Conservation (phyloP, 2,797 vertebrate species). For the Chloroceryle inda region DNA sequence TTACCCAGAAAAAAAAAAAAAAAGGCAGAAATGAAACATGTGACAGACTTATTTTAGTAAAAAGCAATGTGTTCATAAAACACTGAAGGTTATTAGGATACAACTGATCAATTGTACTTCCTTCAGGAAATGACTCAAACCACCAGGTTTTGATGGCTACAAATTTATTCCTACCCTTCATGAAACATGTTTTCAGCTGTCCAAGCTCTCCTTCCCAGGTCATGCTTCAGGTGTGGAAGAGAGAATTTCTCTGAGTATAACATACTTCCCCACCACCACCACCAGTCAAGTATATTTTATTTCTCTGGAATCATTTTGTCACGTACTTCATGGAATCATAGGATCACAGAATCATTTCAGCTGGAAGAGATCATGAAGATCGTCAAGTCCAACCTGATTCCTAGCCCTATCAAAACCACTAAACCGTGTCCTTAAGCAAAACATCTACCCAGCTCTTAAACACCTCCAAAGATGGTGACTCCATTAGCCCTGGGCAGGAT, state of each 20-base stretch:
- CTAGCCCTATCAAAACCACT: no score
- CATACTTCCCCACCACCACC: background rate
- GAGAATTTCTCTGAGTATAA: background rate
- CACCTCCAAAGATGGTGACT: no score
- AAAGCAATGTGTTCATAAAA: background rate
- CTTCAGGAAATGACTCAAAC: background rate
- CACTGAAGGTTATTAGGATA: background rate
- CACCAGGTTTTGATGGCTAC: background rate
- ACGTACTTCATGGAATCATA: background rate
- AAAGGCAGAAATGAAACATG: background rate
- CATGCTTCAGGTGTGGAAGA: background rate
- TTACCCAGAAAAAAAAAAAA: background rate
- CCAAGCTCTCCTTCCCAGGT: background rate
- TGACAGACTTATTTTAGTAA: background rate
- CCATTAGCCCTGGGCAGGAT: no score
- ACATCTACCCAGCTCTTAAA: no score
- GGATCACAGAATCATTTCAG: no score
- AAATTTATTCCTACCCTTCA: background rate
- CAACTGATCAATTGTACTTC: background rate
- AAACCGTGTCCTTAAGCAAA: no score
- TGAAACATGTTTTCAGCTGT: background rate
- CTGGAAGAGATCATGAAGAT: no score
- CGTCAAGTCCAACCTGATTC: no score
- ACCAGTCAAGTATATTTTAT: background rate
- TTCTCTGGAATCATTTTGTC: background rate